Percentiles rank a stretch among this genome's conserved stretches.
Conservation (phyloP, 2,113 vertebrate genomes). For the Crypturellus undulatus region DNA sequence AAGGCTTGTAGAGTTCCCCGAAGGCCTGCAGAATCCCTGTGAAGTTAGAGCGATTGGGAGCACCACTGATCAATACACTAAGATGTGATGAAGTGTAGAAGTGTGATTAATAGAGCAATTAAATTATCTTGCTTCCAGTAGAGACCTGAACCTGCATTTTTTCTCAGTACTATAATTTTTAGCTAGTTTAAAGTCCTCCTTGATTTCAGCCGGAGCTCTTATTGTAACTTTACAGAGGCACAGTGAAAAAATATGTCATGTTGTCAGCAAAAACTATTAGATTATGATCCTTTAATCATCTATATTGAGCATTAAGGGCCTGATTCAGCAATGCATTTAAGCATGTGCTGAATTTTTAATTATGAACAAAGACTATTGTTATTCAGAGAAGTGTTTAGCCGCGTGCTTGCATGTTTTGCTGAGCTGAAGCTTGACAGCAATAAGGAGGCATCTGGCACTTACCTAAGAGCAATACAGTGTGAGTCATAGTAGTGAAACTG, state of each 20-base stretch:
- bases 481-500: conserved; percentile 46
- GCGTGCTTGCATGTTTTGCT: conserved; percentile 26
- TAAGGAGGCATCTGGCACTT: conserved; percentile 51
- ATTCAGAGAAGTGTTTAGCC: conserved; percentile 33
- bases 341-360: conserved; percentile 43
- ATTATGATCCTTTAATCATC: conserved; percentile 37
- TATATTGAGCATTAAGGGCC: background rate
- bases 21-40: background rate
- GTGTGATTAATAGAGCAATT: conserved; percentile 69
- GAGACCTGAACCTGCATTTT: background rate
- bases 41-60: background rate
- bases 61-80: conserved; percentile 18
- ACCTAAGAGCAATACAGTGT: conserved; percentile 38
- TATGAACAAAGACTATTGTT: conserved; percentile 4
- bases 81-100: conserved; percentile 46
- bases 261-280: conserved; percentile 9
- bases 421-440: conserved; percentile 33
- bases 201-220: conserved; percentile 12
- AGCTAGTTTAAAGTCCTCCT: conserved; percentile 20
- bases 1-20: background rate
- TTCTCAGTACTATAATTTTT: conserved; percentile 12
- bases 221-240: background rate
- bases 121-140: conserved; percentile 50
- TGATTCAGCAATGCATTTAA: conserved; percentile 35
- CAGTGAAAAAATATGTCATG: background rate